Evolutionary conservation across 2,113 vertebrate species (phyloP), one percentile per base, ranked within the genome.

Genomic region (Eidolon helvum): DNA sequence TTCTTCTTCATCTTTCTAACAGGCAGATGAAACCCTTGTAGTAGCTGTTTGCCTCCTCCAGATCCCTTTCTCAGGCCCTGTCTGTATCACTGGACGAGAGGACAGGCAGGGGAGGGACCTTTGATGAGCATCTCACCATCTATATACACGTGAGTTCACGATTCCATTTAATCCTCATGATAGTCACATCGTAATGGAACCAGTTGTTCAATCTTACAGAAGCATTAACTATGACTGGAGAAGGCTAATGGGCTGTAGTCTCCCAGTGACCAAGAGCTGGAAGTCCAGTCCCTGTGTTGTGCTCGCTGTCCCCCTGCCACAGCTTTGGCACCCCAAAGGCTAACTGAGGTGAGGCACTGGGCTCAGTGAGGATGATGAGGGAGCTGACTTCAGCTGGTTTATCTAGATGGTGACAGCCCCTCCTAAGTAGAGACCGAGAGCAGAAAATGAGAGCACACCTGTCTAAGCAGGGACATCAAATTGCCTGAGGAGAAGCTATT

Each of bases 401-500:
- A 53, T n/a, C 71, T 69, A 77, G 82, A 80, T 63, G 50, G 87
- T 63, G 89, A 69, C 61, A 94, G 50, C 55, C 66, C 90, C 5
- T 53, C 80, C 72, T 63, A 59, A 90, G 91, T 74, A 69, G 84
- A 97, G 77, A 59, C 48, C 7, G 93, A 0, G 65, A 75, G 28
- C 96, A 69, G 94, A 97, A 98, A 97, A 86, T 69, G 92, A 87
- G 69, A 84, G 71, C 68, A 65, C 94, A 97, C 87, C 82, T 94
- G 92, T 87, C 80, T 97, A 95, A 94, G 86, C 92, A 79, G 57
- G 83, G 50, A 57, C 94, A 82, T 97, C 95, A 97, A 96, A 98
- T 95, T 97, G 92, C 97, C 91, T 0, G 85, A 95, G 96, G 96
- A 97, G 96, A 96, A 98, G 86, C 97, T 98, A 38, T 97, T 96